Evolutionary conservation across 1,140 invertebrate species (phyloP), one percentile per base, ranked within the genome.

Genomic region (Thaumatotibia leucotreta): DNA sequence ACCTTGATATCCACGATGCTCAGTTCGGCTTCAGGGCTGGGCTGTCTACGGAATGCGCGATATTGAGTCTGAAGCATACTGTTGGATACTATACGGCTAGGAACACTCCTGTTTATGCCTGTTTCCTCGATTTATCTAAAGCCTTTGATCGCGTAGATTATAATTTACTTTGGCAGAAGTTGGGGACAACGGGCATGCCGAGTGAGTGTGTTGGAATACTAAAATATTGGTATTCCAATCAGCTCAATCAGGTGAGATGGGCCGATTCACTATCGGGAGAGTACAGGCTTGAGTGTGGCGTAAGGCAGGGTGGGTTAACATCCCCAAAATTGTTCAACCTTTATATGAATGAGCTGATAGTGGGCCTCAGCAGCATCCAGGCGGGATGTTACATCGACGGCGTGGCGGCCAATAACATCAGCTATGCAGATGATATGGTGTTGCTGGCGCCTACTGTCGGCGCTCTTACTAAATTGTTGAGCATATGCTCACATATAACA

Each of bases 401-500:
- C 6, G 23, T 22, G 27, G 22, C 4, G 3, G 4, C 24, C 4
- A 58, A 32, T 10, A 32, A 32, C 10, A 32, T 32, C 31, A 32
- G 31, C 31, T 32, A 32, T 32, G 31, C 31, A n/a, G n/a, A n/a
- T n/a, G n/a, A n/a, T n/a, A n/a, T n/a, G n/a, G n/a, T n/a, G n/a
- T n/a, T n/a, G n/a, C 31, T 32, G 31, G 10, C 4, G 4, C 4
- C 31, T 10, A 52, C 63, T 2, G 23, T 32, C 4, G 52, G 63
- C 33, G 64, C 50, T 10, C 23, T 66, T 2, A 14, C 20, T 23
- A 54, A 23, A 17, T 10, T 66, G 32, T 24, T 66, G 3, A 20
- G 22, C 10, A 62, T 66, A 5, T 66, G 65, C 24, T 62, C 5
- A 9, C 22, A 24, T 62, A 66, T 14, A 61, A 66, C 50, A 17